Evolutionary conservation across 1,140 invertebrate species (phyloP).

Genomic region (Heliothis subflexa): DNA sequence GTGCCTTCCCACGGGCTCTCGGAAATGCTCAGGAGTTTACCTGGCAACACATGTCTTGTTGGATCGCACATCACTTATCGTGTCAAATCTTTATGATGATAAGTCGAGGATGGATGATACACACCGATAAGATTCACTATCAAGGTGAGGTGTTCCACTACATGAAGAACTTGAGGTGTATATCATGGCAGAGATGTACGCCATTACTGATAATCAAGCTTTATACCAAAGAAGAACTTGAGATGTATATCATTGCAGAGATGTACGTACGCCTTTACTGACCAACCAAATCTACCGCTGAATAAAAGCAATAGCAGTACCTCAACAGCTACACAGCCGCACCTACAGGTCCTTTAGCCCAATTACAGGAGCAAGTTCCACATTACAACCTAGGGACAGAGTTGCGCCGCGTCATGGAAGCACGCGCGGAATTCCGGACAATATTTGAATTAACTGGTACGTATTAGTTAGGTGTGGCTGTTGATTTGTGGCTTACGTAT

Average conservation of each 20-base stretch:
- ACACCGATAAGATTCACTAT: too few relatives aligned
- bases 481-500: slow-evolving; percentile 2
- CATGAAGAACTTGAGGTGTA: too few relatives aligned
- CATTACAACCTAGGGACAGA: background rate
- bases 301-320: too few relatives aligned
- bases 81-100: too few relatives aligned
- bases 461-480: slow-evolving; percentile 23
- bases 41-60: background rate
- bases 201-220: too few relatives aligned
- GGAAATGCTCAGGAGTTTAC: background rate
- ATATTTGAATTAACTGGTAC: background rate
- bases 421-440: slow-evolving; percentile 18
- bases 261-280: too few relatives aligned
- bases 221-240: too few relatives aligned
- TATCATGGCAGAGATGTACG: too few relatives aligned
- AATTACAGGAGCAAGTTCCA: slow-evolving; percentile 11
- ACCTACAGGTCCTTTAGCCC: slow-evolving; percentile 20
- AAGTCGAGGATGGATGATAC: too few relatives aligned
- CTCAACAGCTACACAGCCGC: background rate
- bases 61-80: background rate
- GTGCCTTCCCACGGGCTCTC: background rate
- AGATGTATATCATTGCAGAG: too few relatives aligned
- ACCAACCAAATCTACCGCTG: too few relatives aligned
- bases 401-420: slow-evolving; percentile 2
- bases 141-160: too few relatives aligned